A percentile compares a stretch with the other conserved stretches of the same genome.
These are phyloP conservation scores for Capreolus pygargus DNA, from an alignment of 2,113 vertebrate species.

Conservation along the genomic window DNA sequence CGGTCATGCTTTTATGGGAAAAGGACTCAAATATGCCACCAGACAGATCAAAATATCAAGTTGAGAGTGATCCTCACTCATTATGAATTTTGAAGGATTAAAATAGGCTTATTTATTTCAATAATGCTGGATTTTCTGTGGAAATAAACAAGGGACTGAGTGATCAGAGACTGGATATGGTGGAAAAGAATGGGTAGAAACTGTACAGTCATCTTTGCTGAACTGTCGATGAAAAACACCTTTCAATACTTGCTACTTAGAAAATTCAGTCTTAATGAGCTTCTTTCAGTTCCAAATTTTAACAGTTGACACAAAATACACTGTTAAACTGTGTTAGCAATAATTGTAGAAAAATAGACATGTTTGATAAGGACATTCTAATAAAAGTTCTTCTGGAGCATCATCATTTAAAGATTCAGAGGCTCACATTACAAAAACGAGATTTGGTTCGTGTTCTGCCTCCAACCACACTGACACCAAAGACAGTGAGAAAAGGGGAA, in stretches of 20 bases:
- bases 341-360: conserved; percentile 88
- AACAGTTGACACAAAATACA: conserved; percentile 86
- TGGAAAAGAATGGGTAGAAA: conserved; percentile 5
- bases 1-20: neutral
- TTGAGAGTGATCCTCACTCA: neutral
- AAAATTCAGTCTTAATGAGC: conserved; percentile 81
- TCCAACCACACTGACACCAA: conserved; percentile 70
- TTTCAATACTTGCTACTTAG: conserved; percentile 75
- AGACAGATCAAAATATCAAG: neutral
- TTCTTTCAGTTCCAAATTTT: conserved; percentile 78
- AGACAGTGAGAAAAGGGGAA: conserved; percentile 60
- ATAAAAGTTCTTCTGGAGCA: conserved; percentile 80
- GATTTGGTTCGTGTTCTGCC: conserved; percentile 80
- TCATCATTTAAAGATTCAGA: conserved; percentile 74
- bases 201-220: neutral
- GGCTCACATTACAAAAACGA: conserved; percentile 80
- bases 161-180: neutral
- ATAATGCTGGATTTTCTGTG: neutral
- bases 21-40: neutral
- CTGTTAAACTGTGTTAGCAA: conserved; percentile 81
- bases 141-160: neutral
- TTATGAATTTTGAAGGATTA: neutral
- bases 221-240: conserved; percentile 74
- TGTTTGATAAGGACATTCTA: conserved; percentile 82
- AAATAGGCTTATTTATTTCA: neutral